Base-by-base conservation (phyloP, 1,140 invertebrate species). In the Hestina assimilis region DNA sequence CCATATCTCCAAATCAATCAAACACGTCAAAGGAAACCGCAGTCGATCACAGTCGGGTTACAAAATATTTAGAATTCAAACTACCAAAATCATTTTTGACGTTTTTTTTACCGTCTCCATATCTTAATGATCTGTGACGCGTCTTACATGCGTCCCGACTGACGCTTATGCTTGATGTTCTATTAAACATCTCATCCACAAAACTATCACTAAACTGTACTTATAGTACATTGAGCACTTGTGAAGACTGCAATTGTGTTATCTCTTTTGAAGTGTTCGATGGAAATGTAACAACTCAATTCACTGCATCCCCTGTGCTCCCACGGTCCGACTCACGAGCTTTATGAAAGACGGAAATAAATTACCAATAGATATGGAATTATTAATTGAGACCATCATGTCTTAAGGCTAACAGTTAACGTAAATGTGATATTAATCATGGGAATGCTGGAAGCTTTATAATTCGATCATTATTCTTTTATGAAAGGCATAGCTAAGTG, bases 81-180 rank as follows among this genome's bases (percentile, higher is more conserved):
- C 45, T 50, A 17, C 45, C 26, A 41, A 42, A 57, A 41, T 42
- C 45, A 41, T 46, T 56, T 57, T 42, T 24, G 42, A 31, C 24
- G n/a, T n/a, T 52, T 47, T 57, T 42, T 53, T 54, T 41, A 28
- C 24, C 21, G 59, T 47, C 42, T 33, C 52, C 20, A 38, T 59
- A 59, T 66, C 59, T 62, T 66, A 66, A 66, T 66, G 59, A 66
- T 46, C 45, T 56, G 55, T 56, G 52, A 59, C 47, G 53, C 45
- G 47, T 41, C 31, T 24, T 14, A 24, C n/a, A n/a, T n/a, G n/a
- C 43, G 21, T 46, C 51, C 54, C 47, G 35, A 52, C 43, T 35
- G 48, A 53, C 48, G 43, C 47, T 24, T 51, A 24, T 42, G 8
- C 40, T 51, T 78, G 64, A 71, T 73, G 72, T 63, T 58, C 60